These are phyloP conservation scores for Erpornis zantholeuca DNA, from an alignment of 2,113 vertebrate genomes.

Conservation along the genomic window DNA sequence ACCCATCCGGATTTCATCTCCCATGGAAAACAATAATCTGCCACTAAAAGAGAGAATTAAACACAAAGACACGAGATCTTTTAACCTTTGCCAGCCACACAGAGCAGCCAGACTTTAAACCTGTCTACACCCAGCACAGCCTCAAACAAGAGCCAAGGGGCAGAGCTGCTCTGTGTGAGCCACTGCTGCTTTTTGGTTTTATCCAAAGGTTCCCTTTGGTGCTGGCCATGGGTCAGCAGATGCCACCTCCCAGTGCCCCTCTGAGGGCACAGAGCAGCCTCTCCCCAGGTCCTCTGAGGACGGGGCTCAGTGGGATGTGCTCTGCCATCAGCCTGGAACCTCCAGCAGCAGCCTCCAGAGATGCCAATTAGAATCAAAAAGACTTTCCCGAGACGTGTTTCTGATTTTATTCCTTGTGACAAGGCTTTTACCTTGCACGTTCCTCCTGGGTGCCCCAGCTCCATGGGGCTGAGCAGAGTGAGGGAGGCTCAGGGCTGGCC, in stretches of 20 bases:
- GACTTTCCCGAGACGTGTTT: rapidly evolving
- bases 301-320: rapidly evolving
- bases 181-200: background rate
- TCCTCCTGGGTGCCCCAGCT: background rate
- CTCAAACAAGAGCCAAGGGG: background rate
- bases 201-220: background rate
- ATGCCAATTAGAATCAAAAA: background rate
- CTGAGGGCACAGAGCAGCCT: background rate
- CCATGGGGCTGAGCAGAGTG: rapidly evolving
- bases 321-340: background rate
- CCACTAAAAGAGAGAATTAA: background rate
- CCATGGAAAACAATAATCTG: background rate
- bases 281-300: background rate
- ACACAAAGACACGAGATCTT: background rate
- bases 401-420: background rate
- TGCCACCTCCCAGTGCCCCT: background rate
- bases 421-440: background rate
- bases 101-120: background rate
- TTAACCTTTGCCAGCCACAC: background rate
- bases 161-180: background rate
- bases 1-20: background rate
- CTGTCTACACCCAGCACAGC: background rate
- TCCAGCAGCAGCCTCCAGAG: background rate
- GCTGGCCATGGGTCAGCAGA: background rate
- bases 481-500: background rate